These are phyloP conservation scores for Lithophane leautieri DNA, from an alignment of 2,888 invertebrate species.

Conservation along the genomic window DNA sequence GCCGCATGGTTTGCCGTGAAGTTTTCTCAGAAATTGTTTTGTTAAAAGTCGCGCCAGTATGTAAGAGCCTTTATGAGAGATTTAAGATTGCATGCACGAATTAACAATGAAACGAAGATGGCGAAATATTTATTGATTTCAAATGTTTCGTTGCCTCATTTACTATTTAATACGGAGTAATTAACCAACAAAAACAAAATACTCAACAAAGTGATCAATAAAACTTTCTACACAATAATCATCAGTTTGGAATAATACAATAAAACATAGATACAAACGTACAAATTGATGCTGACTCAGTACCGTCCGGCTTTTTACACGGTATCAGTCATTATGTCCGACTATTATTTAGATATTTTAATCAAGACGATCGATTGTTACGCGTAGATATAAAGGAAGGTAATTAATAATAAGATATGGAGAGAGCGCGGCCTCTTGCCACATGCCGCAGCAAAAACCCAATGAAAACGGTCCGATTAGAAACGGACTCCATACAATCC, in stretches of 20 bases:
- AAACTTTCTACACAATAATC: slow-evolving; percentile 22
- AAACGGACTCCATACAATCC: slow-evolving; percentile 85
- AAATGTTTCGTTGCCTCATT: not conserved
- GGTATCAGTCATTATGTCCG: slow-evolving; percentile 79
- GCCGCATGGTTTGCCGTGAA: too few species aligned
- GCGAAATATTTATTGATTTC: not conserved
- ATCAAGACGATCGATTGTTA: slow-evolving; percentile 88
- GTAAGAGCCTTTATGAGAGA: too few species aligned
- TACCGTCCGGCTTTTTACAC: slow-evolving; percentile 70
- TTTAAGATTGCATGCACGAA: not conserved
- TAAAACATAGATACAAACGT: slow-evolving; percentile 37
- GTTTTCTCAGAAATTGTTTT: too few species aligned
- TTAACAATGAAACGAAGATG: not conserved
- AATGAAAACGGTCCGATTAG: slow-evolving; percentile 87
- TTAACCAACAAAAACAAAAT: not conserved
- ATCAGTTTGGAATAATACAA: slow-evolving; percentile 37
- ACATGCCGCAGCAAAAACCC: slow-evolving; percentile 88
- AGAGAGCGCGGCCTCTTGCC: slow-evolving; percentile 78
- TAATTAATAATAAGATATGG: slow-evolving; percentile 89
- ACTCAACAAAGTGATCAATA: slow-evolving; percentile 1
- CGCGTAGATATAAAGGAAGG: slow-evolving; percentile 86
- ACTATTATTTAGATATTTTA: slow-evolving; percentile 90
- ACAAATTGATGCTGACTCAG: slow-evolving; percentile 75
- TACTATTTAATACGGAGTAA: too few species aligned
- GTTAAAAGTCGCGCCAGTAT: too few species aligned